Base-by-base conservation (phyloP, 1,140 invertebrate species). In the Papilio aristodemus region DNA sequence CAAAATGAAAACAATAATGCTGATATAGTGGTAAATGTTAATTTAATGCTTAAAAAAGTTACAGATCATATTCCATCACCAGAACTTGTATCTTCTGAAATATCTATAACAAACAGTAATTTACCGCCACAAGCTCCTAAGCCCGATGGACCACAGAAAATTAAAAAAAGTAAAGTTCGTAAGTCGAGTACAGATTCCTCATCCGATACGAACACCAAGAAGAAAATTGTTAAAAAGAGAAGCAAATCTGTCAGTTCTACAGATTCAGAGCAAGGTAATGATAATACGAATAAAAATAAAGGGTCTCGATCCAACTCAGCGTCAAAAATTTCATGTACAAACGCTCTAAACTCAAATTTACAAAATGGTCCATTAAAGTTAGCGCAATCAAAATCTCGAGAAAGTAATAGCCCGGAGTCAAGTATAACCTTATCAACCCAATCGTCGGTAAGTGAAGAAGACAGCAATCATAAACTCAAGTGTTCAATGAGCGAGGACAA, bases 41-140 rank as follows among this genome's bases (percentile, higher is more conserved):
- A 89, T 76, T 67, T 91, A 10, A 91, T 87, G 63, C 73, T 91
- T 43, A 88, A 87, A 66, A 85, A 85, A 68, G 80, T 83, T 27
- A 84, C 83, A 74, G 85, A 79, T 72, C 82, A 82, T 13, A 63
- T 70, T 13, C 63, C 74, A 13, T 71, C 77, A 25, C 71, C 79
- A 13, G 88, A 89, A 63, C 62, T 88, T 63, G 75, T 84, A 57
- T 85, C 83, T 27, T 80, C 90, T 37, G 90, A 91, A 85, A 81
- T 86, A 64, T 86, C 79, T 13, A 85, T 84, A 64, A 84, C 84
- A 7, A 89, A 87, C 68, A 85, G 85, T 80, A 90, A 92, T 71
- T 81, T 94, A 59, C 94, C 94, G 41, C 94, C 94, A 0, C 93
- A 93, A 75, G 89, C 93, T 43, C 94, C 94, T 36, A 94, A 94